Conservation (phyloP, 2,888 invertebrate species). For the Ectemnius continuus region DNA sequence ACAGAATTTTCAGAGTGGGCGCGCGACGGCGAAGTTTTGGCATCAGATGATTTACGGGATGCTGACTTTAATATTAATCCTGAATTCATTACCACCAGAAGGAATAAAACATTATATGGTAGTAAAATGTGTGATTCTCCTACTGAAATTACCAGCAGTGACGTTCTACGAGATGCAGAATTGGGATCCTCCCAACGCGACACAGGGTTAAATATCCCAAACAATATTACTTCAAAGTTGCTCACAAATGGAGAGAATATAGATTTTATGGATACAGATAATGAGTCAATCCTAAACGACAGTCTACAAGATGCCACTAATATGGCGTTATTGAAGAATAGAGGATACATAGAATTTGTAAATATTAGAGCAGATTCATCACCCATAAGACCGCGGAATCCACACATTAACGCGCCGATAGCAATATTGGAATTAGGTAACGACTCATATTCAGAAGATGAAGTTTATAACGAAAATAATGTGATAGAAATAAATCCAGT, state of each 20-base stretch:
- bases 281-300: constrained; percentile 87
- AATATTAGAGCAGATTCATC: constrained; percentile 73
- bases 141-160: constrained; percentile 69
- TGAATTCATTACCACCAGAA: constrained; percentile 73
- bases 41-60: constrained; percentile 87
- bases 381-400: not conserved
- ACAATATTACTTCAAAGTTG: constrained; percentile 72
- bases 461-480: constrained; percentile 62
- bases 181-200: constrained; percentile 72
- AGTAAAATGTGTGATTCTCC: constrained; percentile 21
- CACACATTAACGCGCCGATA: constrained; percentile 66
- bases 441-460: constrained; percentile 69
- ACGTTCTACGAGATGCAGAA: constrained; percentile 75
- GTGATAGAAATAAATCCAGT: constrained; percentile 74
- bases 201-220: constrained; percentile 48
- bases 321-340: constrained; percentile 80
- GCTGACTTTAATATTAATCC: constrained; percentile 82
- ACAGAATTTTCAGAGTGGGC: constrained; percentile 95
- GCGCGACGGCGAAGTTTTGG: constrained; percentile 84
- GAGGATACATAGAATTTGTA: constrained; percentile 85
- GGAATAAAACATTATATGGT: constrained; percentile 42
- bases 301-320: constrained; percentile 80
- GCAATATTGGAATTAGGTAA: constrained; percentile 71
- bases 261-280: constrained; percentile 92
- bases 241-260: constrained; percentile 86